These are phyloP conservation scores for Caenorhabditis drosophilae DNA, from an alignment of 2,888 invertebrate species.

Conservation along the genomic window DNA sequence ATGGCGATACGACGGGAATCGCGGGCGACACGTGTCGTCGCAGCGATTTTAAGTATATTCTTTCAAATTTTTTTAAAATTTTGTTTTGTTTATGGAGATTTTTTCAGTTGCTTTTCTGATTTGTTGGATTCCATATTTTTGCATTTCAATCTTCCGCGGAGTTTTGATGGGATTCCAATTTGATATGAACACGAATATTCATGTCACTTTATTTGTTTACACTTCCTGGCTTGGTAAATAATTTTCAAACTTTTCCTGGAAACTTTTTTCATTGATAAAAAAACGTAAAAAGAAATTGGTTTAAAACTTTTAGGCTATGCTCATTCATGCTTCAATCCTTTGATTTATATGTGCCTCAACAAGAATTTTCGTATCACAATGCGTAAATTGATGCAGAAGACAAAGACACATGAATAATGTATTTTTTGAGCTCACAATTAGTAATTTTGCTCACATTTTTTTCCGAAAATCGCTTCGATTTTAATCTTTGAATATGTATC, in stretches of 20 bases:
- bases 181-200: slow-evolving; percentile 25
- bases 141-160: slow-evolving; percentile 50
- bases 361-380: slow-evolving; percentile 57
- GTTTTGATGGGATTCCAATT: slow-evolving; percentile 44
- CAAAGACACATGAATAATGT: slow-evolving; percentile 20
- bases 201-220: slow-evolving; percentile 38
- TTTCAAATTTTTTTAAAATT: neutral
- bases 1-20: slow-evolving; percentile 57
- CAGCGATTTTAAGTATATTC: slow-evolving; percentile 54
- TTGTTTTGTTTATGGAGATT: neutral
- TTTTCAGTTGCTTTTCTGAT: slow-evolving; percentile 58
- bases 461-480: neutral
- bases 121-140: slow-evolving; percentile 63
- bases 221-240: slow-evolving; percentile 47
- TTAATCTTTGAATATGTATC: no score
- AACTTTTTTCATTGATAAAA: neutral
- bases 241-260: neutral
- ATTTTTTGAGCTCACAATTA: no score
- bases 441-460: no score
- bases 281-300: no score
- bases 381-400: slow-evolving; percentile 36
- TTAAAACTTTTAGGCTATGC: slow-evolving; percentile 52
- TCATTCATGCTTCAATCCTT: slow-evolving; percentile 60
- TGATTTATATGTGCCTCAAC: slow-evolving; percentile 62
- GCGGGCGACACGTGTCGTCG: slow-evolving; percentile 57